Percentiles rank a stretch among this genome's conserved stretches.
Evolutionary conservation across 2,888 invertebrate species (phyloP).

Genomic region (Cosmia trapezina): DNA sequence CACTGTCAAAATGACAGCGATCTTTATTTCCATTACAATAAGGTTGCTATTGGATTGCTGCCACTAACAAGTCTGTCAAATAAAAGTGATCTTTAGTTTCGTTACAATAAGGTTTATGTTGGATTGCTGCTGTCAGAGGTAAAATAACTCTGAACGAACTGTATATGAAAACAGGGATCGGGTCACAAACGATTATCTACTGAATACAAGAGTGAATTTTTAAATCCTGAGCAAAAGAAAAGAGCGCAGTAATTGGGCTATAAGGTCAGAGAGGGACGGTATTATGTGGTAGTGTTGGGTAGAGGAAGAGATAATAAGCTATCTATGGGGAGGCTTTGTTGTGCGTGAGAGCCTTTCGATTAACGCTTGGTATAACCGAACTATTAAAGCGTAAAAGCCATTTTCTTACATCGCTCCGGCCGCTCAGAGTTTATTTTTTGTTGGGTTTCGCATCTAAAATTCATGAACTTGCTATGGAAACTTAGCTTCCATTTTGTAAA

Average conservation of each 20-base stretch:
- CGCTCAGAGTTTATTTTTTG: not conserved
- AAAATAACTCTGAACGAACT: too few species aligned
- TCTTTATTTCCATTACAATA: too few species aligned
- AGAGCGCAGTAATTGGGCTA: slow-evolving; percentile 2
- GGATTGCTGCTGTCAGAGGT: too few species aligned
- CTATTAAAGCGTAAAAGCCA: not conserved
- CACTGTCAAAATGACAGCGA: too few species aligned
- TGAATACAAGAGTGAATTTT: slow-evolving; percentile 15
- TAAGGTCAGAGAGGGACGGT: not conserved
- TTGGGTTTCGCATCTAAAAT: not conserved
- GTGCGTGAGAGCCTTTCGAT: not conserved
- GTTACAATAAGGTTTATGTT: too few species aligned
- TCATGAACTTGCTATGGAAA: not conserved
- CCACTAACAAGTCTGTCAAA: too few species aligned
- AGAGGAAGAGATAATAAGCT: not conserved
- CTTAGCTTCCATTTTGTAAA: slow-evolving; percentile 1
- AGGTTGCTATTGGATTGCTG: too few species aligned
- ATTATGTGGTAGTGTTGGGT: not conserved
- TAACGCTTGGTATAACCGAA: not conserved
- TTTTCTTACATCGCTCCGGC: not conserved
- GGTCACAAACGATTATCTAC: not conserved
- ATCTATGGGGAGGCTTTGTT: not conserved
- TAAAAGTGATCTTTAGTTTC: too few species aligned
- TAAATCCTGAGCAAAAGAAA: slow-evolving; percentile 6
- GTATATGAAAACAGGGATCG: not conserved